Conservation (phyloP, 2,797 vertebrate species). For the Loriculus beryllinus region DNA sequence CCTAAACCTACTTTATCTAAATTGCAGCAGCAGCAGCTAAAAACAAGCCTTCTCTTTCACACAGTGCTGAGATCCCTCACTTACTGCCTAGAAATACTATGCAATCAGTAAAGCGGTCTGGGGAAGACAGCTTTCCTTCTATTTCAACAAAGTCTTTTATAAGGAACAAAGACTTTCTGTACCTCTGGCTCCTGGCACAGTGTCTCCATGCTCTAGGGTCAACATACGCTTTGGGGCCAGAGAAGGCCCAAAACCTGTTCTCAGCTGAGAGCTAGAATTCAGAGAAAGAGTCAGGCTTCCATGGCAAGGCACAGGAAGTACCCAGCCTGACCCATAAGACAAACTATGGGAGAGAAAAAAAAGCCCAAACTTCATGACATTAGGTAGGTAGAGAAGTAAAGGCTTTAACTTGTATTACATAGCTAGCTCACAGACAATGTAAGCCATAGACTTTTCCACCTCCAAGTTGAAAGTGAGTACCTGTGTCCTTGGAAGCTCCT, state of each 20-base stretch:
- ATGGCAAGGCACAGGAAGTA: neutral
- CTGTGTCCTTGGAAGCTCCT: neutral
- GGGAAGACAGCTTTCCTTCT: slow-evolving; percentile 34
- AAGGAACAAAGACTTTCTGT: slow-evolving; percentile 55
- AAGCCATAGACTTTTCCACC: neutral
- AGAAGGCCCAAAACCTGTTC: slow-evolving; percentile 14
- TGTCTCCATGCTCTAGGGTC: neutral
- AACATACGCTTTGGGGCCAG: neutral
- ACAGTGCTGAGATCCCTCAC: neutral
- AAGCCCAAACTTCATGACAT: neutral
- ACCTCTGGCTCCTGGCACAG: neutral
- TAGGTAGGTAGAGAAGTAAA: neutral
- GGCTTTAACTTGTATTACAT: neutral
- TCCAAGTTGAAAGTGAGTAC: neutral
- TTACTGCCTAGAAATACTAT: slow-evolving; percentile 11
- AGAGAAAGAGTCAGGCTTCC: neutral
- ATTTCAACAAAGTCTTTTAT: slow-evolving; percentile 29
- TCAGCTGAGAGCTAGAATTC: neutral
- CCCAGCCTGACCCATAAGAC: neutral
- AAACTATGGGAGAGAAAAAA: neutral
- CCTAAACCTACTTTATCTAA: slow-evolving; percentile 34
- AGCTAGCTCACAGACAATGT: neutral
- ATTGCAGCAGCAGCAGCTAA: slow-evolving; percentile 28
- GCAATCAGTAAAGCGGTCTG: neutral
- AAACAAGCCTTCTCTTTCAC: slow-evolving; percentile 47